Evolutionary conservation across 30 jellyfish, hydroid and myxozoan genomes (phyloP).

Genomic region (Chrysaora quinquecirrha): DNA sequence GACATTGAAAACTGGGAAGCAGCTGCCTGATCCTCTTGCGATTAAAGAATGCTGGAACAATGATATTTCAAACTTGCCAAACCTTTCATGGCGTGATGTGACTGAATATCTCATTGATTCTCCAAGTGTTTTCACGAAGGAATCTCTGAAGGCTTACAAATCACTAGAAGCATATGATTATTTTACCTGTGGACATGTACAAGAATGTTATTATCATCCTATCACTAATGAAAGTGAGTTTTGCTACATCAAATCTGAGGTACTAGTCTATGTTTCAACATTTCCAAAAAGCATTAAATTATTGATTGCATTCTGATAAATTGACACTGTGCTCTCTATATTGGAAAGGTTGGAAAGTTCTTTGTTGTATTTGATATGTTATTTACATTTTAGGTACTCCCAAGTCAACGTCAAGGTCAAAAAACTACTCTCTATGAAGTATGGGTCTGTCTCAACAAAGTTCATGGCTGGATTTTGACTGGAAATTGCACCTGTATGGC

Average conservation of each 20-base stretch:
- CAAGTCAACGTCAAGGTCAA: constrained; percentile 54
- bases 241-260: constrained; percentile 13
- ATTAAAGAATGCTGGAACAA: constrained; percentile 36
- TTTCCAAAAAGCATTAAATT: neutral
- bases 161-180: constrained; percentile 20
- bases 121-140: constrained; percentile 38
- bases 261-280: neutral
- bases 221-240: constrained; percentile 1
- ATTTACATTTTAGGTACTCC: constrained; percentile 27
- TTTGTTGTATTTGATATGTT: constrained; percentile 7
- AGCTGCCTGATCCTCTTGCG: constrained; percentile 53
- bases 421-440: constrained; percentile 19
- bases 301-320: constrained; percentile 4
- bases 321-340: neutral
- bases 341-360: neutral
- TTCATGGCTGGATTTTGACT: constrained; percentile 29
- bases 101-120: constrained; percentile 42
- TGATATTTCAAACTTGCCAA: constrained; percentile 40
- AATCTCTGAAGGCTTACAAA: constrained; percentile 39
- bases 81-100: constrained; percentile 52
- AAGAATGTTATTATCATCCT: constrained; percentile 6
- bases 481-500: constrained; percentile 50
- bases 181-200: constrained; percentile 28
- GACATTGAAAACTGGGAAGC: constrained; percentile 10
- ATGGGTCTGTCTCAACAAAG: constrained; percentile 24